Evolutionary conservation across 2,888 invertebrate genomes (phyloP).

Genomic region (Hofmannophila pseudospretella): DNA sequence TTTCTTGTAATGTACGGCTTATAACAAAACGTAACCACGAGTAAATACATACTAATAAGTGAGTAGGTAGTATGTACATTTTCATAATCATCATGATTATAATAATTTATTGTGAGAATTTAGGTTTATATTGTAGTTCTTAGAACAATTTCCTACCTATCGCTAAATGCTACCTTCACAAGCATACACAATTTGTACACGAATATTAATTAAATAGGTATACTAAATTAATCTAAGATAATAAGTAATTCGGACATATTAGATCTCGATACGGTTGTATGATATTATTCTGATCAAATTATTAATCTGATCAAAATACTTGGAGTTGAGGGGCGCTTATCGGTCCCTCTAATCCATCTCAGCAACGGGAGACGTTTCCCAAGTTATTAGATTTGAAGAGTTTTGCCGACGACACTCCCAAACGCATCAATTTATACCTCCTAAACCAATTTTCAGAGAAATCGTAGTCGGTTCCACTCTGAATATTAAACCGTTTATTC

Average conservation of each 20-base stretch:
- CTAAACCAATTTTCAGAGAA: slow-evolving; percentile 26
- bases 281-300: slow-evolving; percentile 24
- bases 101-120: no score
- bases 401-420: slow-evolving; percentile 35
- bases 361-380: slow-evolving; percentile 17
- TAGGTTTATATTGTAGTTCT: no score
- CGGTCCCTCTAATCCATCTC: slow-evolving; percentile 26
- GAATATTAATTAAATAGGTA: no score
- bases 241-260: no score
- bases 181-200: no score
- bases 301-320: slow-evolving; percentile 30
- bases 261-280: neutral
- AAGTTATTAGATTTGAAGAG: slow-evolving; percentile 50
- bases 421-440: slow-evolving; percentile 35
- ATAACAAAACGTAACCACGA: no score
- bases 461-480: slow-evolving; percentile 5
- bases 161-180: no score
- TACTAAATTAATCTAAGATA: no score
- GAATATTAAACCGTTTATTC: neutral
- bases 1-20: neutral
- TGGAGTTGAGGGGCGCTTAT: slow-evolving; percentile 30
- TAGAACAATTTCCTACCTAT: no score
- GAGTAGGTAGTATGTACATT: no score
- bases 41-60: no score
- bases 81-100: no score